Base-by-base conservation (phyloP, 2,113 vertebrate species). In the Chelonoidis abingdonii region DNA sequence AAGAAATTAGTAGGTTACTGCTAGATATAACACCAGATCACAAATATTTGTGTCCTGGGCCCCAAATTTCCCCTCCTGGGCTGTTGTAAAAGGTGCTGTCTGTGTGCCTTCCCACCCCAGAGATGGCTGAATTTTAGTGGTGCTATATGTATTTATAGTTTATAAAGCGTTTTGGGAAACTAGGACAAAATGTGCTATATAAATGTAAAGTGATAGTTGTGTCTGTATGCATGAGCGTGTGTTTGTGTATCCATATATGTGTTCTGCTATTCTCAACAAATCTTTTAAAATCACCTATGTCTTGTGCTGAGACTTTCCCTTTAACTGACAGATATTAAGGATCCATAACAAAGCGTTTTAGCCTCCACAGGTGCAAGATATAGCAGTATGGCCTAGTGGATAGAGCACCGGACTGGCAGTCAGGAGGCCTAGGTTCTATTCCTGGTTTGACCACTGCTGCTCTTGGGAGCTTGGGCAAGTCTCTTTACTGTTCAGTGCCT, bases 1-100 rank as follows among this genome's bases (percentile, higher is more conserved):
- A 99, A 99, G 97, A 98, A 99, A 86, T 93, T 98, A 98, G 99
- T 99, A 98, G 97, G 98, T 89, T 53, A 80, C 79, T 52, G 50
- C n/a, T 96, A 85, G 41, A 27, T 65, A n/a, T 54, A 24, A 22
- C 2, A 8, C 24, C 69, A 47, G 31, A 92, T 91, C 78, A 88
- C 53, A 54, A 72, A 11, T 1, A 4, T 35, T 13, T 78, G 25
- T 78, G 75, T 78, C 41, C 75, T 47, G 31, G n/a, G 0, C 56
- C 62, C 2, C 0, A 5, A 41, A 1, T n/a, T 92, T 83, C 56
- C 50, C 38, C 44, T 89, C 54, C 44, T 19, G 69, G 83, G 50
- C n/a, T 93, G 84, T 9, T 49, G 1, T 0, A 10, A 17, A 8
- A 14, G 56, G 86, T 41, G 62, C 25, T 93, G 17, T 65, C 22